Conservation (phyloP, 2,888 invertebrate species). For the Tetanocera ferruginea region DNA sequence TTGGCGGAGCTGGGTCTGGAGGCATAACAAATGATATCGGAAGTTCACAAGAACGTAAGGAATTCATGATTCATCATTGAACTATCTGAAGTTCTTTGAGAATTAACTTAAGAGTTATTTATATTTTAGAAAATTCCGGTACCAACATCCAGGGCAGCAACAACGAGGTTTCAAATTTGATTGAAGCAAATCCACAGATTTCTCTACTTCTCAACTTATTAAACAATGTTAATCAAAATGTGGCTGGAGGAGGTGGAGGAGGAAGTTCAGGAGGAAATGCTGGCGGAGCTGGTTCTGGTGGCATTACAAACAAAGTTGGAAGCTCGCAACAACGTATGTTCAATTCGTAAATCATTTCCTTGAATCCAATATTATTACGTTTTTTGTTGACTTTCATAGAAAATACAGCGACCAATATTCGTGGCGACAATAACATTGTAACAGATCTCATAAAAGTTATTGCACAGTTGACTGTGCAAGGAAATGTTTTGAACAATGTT, state of each 20-base stretch:
- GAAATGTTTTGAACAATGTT: background rate
- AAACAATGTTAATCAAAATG: background rate
- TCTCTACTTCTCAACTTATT: background rate
- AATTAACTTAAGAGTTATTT: background rate
- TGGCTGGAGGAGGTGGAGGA: background rate
- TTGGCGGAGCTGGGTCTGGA: background rate
- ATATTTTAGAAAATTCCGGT: background rate
- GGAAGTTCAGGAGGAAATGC: background rate
- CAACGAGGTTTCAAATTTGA: background rate
- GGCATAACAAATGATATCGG: slow-evolving; percentile 3
- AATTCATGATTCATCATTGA: too few species aligned
- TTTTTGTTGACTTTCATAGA: too few species aligned
- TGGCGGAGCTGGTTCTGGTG: background rate
- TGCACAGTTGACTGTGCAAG: too few species aligned
- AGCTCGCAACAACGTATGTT: background rate
- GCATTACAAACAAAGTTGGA: background rate
- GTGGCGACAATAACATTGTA: too few species aligned
- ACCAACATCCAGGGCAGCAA: background rate
- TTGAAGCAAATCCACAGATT: background rate
- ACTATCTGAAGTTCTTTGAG: too few species aligned
- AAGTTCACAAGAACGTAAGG: background rate
- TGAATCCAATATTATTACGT: too few species aligned
- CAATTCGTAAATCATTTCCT: too few species aligned
- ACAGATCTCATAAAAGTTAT: too few species aligned
- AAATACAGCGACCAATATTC: too few species aligned